phyloP scores from a whole-genome alignment of 37 sponge, comb jelly and placozoan species.

The Mnemiopsis leidyi region DNA sequence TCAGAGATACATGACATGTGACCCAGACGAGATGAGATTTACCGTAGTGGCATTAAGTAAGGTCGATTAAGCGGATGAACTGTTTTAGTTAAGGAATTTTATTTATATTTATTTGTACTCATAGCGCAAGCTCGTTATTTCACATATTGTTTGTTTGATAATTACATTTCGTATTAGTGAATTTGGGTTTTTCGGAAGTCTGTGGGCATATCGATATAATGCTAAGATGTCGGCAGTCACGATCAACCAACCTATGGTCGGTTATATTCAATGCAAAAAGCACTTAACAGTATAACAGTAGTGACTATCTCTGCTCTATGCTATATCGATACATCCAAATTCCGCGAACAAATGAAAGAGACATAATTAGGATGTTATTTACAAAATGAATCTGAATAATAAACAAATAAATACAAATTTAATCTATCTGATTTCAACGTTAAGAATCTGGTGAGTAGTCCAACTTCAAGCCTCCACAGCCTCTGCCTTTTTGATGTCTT shows the following conservation, averaged over 20 bases:
- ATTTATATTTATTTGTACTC: not conserved
- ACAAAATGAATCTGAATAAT: constrained; percentile 65
- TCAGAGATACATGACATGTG: constrained; percentile 84
- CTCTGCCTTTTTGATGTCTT: constrained; percentile 45
- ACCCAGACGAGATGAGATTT: constrained; percentile 86
- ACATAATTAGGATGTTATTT: not conserved
- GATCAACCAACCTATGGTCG: too few relatives aligned
- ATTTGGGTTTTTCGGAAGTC: not conserved
- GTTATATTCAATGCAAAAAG: too few relatives aligned
- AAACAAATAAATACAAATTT: constrained; percentile 61
- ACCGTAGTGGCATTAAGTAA: constrained; percentile 80
- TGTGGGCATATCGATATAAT: not conserved
- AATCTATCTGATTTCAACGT: constrained; percentile 38
- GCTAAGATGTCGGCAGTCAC: not conserved
- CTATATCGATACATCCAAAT: not conserved
- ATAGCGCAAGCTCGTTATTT: too few relatives aligned
- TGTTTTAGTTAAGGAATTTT: too few relatives aligned
- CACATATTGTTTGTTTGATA: too few relatives aligned
- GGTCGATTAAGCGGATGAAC: not conserved
- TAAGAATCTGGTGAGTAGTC: not conserved
- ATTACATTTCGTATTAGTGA: not conserved
- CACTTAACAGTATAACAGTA: too few relatives aligned
- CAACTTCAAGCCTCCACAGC: constrained; percentile 34
- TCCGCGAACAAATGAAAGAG: not conserved
- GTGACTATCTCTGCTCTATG: not conserved